Conservation (phyloP, 1,140 invertebrate species). For the Oedothorax gibbosus region DNA sequence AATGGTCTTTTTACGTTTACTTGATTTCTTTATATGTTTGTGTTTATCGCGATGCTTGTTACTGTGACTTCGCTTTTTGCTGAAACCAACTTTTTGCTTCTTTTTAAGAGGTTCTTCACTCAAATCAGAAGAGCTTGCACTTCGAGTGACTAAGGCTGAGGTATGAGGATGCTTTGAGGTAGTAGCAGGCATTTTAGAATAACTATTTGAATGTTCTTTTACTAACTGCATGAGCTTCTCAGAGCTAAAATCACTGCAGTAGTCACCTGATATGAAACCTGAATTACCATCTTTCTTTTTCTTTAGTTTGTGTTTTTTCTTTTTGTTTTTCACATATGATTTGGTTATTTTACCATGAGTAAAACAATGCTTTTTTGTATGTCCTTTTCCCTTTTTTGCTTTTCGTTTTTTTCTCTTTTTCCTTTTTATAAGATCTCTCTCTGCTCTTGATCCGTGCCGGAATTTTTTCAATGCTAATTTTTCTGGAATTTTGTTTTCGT, state of each 20-base stretch:
- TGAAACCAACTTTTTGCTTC: conserved; percentile 51
- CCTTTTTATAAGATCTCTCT: conserved; percentile 38
- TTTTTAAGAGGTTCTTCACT: conserved; percentile 36
- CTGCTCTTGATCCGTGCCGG: conserved; percentile 18
- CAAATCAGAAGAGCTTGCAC: background rate
- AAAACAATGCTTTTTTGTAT: conserved; percentile 47
- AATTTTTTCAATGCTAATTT: conserved; percentile 33
- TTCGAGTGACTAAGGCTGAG: background rate
- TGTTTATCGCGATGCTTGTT: conserved; percentile 47
- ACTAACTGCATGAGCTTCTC: conserved; percentile 41
- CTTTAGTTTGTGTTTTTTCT: conserved; percentile 47
- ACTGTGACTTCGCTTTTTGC: conserved; percentile 31
- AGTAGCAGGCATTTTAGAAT: conserved; percentile 44
- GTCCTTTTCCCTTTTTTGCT: conserved; percentile 38
- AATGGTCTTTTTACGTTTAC: conserved; percentile 50
- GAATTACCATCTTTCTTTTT: conserved; percentile 48
- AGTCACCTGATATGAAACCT: conserved; percentile 49
- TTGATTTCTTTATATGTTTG: conserved; percentile 52
- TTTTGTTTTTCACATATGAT: conserved; percentile 37
- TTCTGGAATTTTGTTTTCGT: conserved; percentile 42
- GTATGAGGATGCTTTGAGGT: conserved; percentile 48
- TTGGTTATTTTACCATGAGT: conserved; percentile 38
- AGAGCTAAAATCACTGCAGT: conserved; percentile 51
- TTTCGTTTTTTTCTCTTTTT: conserved; percentile 57
- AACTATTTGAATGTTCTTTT: conserved; percentile 52